phyloP scores from a whole-genome alignment of 2,888 invertebrate species.

The Heliconius aoede region DNA sequence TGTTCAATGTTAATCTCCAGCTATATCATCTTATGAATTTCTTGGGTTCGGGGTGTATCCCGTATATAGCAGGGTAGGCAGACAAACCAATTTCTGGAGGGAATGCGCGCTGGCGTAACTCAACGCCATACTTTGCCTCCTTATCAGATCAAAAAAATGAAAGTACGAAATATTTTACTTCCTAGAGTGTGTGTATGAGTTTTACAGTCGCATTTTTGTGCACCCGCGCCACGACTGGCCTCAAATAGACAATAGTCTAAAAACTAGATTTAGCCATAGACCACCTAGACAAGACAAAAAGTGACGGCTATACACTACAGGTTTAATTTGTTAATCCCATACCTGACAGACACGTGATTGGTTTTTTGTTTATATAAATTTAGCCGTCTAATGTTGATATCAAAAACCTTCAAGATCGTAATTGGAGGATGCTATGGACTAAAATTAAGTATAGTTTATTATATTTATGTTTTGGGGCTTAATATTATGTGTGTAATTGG shows the following conservation, averaged over 20 bases:
- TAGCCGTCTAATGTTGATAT: constrained; percentile 10
- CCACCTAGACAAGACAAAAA: constrained; percentile 38
- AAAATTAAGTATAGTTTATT: background rate
- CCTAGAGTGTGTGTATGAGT: no score
- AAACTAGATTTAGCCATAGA: constrained; percentile 24
- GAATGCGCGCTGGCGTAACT: no score
- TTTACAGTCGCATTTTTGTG: background rate
- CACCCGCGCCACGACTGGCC: background rate
- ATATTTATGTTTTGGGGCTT: background rate
- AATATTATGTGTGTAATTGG: background rate
- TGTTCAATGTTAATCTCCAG: no score
- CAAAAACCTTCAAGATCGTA: constrained; percentile 12
- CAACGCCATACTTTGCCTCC: background rate
- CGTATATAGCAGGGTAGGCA: no score
- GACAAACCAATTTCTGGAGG: no score
- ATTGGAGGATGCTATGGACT: background rate
- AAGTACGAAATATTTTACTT: background rate
- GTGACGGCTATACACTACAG: constrained; percentile 22
- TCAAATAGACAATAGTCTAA: background rate
- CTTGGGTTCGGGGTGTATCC: no score
- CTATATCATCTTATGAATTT: no score
- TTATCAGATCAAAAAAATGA: background rate
- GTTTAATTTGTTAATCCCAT: constrained; percentile 41
- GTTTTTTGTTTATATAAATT: constrained; percentile 36
- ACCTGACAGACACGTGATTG: constrained; percentile 38